Base-by-base conservation (phyloP, 2,888 invertebrate species). In the Oscheius sp. region DNA sequence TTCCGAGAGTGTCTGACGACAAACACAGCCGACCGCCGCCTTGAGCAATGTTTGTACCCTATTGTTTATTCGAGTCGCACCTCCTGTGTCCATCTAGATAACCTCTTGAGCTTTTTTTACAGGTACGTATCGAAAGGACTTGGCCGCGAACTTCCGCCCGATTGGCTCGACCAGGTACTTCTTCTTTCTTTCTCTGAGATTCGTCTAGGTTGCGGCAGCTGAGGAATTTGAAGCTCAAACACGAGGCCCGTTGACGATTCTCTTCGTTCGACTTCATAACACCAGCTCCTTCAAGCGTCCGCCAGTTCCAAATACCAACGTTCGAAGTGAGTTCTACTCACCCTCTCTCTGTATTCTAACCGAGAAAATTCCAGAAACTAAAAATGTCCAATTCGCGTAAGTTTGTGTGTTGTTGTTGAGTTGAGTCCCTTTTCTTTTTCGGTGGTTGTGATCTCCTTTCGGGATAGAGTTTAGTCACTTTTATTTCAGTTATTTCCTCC, bases 201-300 rank as follows among this genome's bases (percentile, higher is more conserved):
- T 20, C 17, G 5, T 17, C 10, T 20, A 65, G 70, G 71, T 79
- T 27, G 76, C 77, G 8, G 80, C 80, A 1, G 80, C 79, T 10
- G 81, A 81, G 42, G 81, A 81, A 48, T 81, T 81, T 55, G 80
- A 80, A 52, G 74, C 77, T 15, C 73, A 80, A 71, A 75, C 75
- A 2, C 69, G 80, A 17, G 80, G 80, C 23, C 80, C 80, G 0
- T 72, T 80, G 66, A 80, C 80, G 1, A 80, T 80, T 45, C 73
- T 80, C 23, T 80, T 80, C 63, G 75, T 80, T 25, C 73, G 80
- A 10, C 74, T 80, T 10, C 74, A 73, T 29, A 80, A 79, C 65
- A 75, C 77, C 12, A 72, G 77, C 1, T 75, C 75, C 1, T 76
- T 77, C 68, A 74, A 74, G 70, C 53, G 76, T 55, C 78, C 76